These are phyloP conservation scores for Malurus melanocephalus DNA, from an alignment of 2,113 vertebrate genomes.

Conservation along the genomic window DNA sequence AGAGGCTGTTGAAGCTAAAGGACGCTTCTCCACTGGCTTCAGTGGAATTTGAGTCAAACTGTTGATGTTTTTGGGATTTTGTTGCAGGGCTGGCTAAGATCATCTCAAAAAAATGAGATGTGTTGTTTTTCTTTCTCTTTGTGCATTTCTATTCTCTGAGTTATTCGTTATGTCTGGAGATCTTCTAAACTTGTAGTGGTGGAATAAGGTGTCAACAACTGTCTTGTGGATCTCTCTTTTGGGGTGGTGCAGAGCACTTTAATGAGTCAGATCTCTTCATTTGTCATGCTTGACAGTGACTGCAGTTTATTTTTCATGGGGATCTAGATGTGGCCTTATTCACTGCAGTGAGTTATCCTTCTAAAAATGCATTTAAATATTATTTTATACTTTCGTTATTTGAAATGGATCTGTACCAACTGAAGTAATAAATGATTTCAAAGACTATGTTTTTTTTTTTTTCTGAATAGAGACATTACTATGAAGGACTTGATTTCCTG, in stretches of 20 bases:
- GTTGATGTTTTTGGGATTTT: not conserved
- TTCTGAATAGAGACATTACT: not conserved
- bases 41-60: not conserved
- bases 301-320: not conserved
- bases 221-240: not conserved
- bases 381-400: not conserved
- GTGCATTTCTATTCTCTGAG: not conserved
- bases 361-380: not conserved
- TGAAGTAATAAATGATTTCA: not conserved
- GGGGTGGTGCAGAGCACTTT: not conserved
- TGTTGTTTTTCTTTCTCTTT: not conserved
- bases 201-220: not conserved
- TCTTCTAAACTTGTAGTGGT: not conserved
- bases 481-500: not conserved
- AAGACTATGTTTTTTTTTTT: not conserved
- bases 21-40: not conserved
- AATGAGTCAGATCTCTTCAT: not conserved
- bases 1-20: not conserved
- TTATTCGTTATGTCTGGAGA: not conserved
- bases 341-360: not conserved
- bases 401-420: not conserved
- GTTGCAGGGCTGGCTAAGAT: not conserved
- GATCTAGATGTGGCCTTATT: not conserved
- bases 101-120: not conserved
- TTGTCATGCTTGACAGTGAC: not conserved